Percentiles rank a stretch among this genome's conserved stretches.
phyloP scores from a whole-genome alignment of 2,888 invertebrate genomes.

The Pristionchus japonicus region DNA sequence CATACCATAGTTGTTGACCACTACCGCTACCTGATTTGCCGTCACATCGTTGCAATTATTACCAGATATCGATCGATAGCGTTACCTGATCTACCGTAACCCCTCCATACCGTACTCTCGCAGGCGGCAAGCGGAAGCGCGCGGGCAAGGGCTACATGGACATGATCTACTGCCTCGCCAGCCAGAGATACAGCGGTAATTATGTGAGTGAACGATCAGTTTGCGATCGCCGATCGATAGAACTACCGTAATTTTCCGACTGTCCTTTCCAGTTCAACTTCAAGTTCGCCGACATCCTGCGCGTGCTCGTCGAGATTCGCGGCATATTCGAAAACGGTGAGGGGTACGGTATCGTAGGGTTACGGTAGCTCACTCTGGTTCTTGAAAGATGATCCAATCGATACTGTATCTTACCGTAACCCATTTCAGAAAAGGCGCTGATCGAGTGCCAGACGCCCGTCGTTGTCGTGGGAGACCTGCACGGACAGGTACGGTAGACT shows the following conservation, averaged over 20 bases:
- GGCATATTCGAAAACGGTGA: not conserved
- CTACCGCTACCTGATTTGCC: too few species aligned
- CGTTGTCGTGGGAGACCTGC: not conserved
- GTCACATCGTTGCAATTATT: too few species aligned
- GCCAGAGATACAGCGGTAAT: not conserved
- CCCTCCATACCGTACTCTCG: not conserved
- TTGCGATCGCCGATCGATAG: too few species aligned
- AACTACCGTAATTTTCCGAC: not conserved
- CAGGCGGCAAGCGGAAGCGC: not conserved
- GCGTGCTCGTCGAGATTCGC: conserved; percentile 13
- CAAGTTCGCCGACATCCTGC: conserved; percentile 12
- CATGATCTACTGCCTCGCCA: not conserved
- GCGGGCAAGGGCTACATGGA: not conserved
- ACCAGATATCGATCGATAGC: not conserved
- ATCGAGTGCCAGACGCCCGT: not conserved
- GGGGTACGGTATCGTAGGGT: not conserved
- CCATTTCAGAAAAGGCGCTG: not conserved
- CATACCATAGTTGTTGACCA: too few species aligned
- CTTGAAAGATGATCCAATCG: not conserved
- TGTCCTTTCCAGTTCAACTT: not conserved
- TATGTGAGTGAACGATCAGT: conserved; percentile 4
- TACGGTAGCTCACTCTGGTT: not conserved
- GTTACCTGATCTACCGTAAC: not conserved
- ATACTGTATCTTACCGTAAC: not conserved
- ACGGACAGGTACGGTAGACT: not conserved